Conservation (phyloP, 2,888 invertebrate species). For the Platycheirus rosarum region DNA sequence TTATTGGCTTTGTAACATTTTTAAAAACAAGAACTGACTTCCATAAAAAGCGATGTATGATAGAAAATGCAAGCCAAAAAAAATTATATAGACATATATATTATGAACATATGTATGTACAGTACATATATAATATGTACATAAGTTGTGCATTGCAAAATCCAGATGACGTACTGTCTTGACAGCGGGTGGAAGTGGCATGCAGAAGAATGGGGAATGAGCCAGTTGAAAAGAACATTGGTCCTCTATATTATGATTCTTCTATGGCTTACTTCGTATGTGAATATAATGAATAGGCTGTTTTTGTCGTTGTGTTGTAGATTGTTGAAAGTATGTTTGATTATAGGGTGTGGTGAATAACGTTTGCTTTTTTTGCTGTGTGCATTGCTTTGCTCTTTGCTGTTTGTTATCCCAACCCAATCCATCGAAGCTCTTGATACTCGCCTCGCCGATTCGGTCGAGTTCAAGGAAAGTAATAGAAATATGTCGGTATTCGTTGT, state of each 20-base stretch:
- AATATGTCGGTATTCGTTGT: not conserved
- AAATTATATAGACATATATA: conserved; percentile 39
- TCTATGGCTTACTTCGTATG: conserved; percentile 1
- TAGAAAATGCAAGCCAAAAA: conserved; percentile 13
- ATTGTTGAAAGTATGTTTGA: conserved; percentile 34
- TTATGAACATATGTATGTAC: too few relatives aligned
- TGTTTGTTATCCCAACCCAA: conserved; percentile 33
- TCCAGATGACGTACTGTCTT: conserved; percentile 18
- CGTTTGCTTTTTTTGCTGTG: conserved; percentile 54
- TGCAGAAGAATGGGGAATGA: not conserved
- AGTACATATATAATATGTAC: conserved; percentile 48
- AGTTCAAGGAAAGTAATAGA: conserved; percentile 53
- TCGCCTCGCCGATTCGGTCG: conserved; percentile 26
- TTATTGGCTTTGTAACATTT: conserved; percentile 9
- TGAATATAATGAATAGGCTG: conserved; percentile 15
- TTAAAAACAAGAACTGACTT: conserved; percentile 35
- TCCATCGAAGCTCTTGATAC: not conserved
- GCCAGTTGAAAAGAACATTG: not conserved
- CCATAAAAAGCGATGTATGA: conserved; percentile 23
- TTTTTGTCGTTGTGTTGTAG: not conserved
- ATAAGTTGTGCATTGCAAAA: conserved; percentile 41
- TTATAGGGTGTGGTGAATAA: conserved; percentile 50
- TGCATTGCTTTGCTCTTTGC: conserved; percentile 2
- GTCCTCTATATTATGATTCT: not conserved
- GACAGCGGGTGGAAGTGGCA: not conserved